These are phyloP conservation scores for Cinclus cinclus DNA, from an alignment of 2,113 vertebrate species.

Conservation along the genomic window DNA sequence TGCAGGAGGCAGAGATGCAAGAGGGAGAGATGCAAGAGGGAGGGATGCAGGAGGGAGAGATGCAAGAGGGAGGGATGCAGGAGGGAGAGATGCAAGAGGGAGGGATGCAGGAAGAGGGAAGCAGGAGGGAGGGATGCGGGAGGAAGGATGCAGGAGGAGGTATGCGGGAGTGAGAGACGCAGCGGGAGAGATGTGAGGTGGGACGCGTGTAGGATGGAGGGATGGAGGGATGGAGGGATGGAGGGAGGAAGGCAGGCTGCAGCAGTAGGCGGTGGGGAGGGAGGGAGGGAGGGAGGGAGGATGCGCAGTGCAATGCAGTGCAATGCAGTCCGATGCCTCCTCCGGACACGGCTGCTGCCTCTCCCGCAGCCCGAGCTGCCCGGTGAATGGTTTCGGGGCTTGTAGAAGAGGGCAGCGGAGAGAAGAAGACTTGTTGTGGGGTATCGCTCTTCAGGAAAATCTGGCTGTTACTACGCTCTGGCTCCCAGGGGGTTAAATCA, in stretches of 20 bases:
- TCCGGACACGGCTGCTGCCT: not conserved
- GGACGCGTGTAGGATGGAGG: not conserved
- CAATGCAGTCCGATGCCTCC: not conserved
- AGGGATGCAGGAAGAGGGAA: not conserved
- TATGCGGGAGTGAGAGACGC: not conserved
- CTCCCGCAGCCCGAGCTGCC: not conserved
- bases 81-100: not conserved
- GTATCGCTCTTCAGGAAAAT: not conserved
- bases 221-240: not conserved
- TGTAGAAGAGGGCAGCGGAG: fast-evolving
- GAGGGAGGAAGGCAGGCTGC: not conserved
- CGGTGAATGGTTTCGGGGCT: not conserved
- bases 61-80: not conserved
- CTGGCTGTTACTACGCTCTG: not conserved
- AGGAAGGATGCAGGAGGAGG: not conserved
- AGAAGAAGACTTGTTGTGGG: not conserved
- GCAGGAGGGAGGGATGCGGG: not conserved
- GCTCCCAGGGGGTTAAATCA: not conserved
- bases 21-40: not conserved
- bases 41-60: too few relatives aligned
- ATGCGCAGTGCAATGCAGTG: slow-evolving; percentile 14
- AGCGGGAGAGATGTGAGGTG: not conserved
- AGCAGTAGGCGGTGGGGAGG: not conserved
- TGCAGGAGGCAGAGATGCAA: not conserved
- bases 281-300: slow-evolving; percentile 22